Evolutionary conservation across 2,797 vertebrate genomes (phyloP).

Genomic region (Gymnothorax reevesii): DNA sequence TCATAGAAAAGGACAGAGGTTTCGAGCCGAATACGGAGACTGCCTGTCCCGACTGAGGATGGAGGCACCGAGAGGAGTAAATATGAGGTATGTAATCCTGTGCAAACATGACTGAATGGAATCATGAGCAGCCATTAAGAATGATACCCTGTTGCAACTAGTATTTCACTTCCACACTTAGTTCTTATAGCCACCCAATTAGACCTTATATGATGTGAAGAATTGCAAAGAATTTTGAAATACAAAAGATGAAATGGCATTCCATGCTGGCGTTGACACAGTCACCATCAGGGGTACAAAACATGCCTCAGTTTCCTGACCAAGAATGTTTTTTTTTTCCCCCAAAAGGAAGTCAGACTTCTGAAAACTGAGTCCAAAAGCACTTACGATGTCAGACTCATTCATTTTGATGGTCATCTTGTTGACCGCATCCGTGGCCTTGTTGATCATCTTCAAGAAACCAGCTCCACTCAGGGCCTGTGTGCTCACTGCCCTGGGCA

Average conservation of each 20-base stretch:
- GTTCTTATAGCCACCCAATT: not conserved
- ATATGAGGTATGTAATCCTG: not conserved
- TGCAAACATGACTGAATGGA: not conserved
- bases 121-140: too few species aligned
- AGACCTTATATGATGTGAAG: not conserved
- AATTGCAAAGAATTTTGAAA: not conserved
- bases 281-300: not conserved
- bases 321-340: not conserved
- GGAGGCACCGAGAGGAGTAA: not conserved
- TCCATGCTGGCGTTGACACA: not conserved
- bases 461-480: constrained; percentile 91
- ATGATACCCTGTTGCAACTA: not conserved
- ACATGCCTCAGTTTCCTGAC: not conserved
- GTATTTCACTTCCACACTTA: not conserved
- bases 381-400: constrained; percentile 89
- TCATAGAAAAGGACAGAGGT: too few species aligned
- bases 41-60: too few species aligned
- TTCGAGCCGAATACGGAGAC: too few species aligned
- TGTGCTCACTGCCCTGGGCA: constrained; percentile 89
- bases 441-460: constrained; percentile 96
- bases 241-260: not conserved
- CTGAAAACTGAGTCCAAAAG: not conserved
- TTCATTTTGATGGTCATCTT: constrained; percentile 99
- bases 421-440: constrained; percentile 92
- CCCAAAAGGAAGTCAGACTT: not conserved